Conservation (phyloP, 2,888 invertebrate genomes). For the Eulithis prunata region DNA sequence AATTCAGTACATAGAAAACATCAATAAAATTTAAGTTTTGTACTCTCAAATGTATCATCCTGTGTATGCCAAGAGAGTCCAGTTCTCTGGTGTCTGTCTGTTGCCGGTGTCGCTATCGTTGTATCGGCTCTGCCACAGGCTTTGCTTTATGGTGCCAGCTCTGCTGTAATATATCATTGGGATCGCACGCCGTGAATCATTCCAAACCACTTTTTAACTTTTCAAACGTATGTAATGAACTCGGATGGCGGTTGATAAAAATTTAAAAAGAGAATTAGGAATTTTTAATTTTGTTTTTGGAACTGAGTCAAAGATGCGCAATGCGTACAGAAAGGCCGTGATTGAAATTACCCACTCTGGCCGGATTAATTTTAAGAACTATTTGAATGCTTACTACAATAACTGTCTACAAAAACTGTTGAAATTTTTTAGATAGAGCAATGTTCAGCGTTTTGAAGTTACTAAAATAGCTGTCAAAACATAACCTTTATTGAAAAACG, state of each 20-base stretch:
- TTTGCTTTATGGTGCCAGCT: slow-evolving; percentile 84
- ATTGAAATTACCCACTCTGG: neutral
- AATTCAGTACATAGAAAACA: too few species aligned
- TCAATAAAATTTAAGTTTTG: neutral
- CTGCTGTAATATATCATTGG: slow-evolving; percentile 82
- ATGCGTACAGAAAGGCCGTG: slow-evolving; percentile 15
- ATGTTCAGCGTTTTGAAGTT: too few species aligned
- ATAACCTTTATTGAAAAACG: neutral
- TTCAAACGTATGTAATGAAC: slow-evolving; percentile 78
- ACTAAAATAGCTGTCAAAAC: too few species aligned
- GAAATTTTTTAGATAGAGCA: too few species aligned
- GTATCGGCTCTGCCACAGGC: slow-evolving; percentile 82
- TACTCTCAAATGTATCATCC: slow-evolving; percentile 49
- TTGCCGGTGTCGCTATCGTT: slow-evolving; percentile 82
- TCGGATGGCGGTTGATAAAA: slow-evolving; percentile 71
- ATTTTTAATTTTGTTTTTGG: slow-evolving; percentile 38
- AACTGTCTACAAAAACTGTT: too few species aligned
- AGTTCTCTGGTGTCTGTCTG: slow-evolving; percentile 80
- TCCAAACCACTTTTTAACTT: slow-evolving; percentile 78
- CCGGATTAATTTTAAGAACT: too few species aligned
- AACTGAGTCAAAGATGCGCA: slow-evolving; percentile 27
- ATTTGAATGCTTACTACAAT: too few species aligned
- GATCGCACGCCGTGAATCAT: slow-evolving; percentile 84
- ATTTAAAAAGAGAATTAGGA: slow-evolving; percentile 56
- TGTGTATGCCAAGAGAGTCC: slow-evolving; percentile 65